A percentile compares a stretch with the other conserved stretches of the same genome.
Conservation (phyloP, 2,797 vertebrate species). For the Scleropages formosus region DNA sequence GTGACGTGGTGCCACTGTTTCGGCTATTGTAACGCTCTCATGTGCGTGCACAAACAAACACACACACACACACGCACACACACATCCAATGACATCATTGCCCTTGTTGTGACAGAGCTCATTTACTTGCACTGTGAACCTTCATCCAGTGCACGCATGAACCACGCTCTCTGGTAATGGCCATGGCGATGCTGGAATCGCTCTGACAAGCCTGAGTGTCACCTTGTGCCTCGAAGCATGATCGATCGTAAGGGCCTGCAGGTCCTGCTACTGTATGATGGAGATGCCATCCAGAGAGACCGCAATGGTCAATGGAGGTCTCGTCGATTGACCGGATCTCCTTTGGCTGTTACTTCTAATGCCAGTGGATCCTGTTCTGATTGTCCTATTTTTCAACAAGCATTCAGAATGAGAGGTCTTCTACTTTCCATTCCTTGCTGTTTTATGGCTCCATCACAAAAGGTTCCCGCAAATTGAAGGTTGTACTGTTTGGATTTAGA, state of each 20-base stretch:
- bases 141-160: conserved; percentile 69
- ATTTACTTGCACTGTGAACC: conserved; percentile 69
- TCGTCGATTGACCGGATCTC: background rate
- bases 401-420: background rate
- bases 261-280: conserved; percentile 1
- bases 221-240: conserved; percentile 20
- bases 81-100: conserved; percentile 71
- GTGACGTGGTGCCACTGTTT: background rate
- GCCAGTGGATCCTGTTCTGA: background rate
- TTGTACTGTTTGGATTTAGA: background rate
- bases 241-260: conserved; percentile 2
- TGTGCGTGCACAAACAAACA: background rate
- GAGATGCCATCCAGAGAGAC: background rate
- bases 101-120: conserved; percentile 77
- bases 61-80: conserved; percentile 32
- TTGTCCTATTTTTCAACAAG: background rate
- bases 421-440: background rate
- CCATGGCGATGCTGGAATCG: conserved; percentile 29
- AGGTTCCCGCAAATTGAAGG: background rate
- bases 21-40: background rate
- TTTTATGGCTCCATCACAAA: background rate
- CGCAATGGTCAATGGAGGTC: conserved; percentile 1
- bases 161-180: conserved; percentile 39
- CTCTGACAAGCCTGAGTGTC: conserved; percentile 45
- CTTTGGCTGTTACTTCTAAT: background rate